These are phyloP conservation scores for Ptychadena robeensis DNA, from an alignment of 2,797 vertebrate genomes.

Conservation along the genomic window DNA sequence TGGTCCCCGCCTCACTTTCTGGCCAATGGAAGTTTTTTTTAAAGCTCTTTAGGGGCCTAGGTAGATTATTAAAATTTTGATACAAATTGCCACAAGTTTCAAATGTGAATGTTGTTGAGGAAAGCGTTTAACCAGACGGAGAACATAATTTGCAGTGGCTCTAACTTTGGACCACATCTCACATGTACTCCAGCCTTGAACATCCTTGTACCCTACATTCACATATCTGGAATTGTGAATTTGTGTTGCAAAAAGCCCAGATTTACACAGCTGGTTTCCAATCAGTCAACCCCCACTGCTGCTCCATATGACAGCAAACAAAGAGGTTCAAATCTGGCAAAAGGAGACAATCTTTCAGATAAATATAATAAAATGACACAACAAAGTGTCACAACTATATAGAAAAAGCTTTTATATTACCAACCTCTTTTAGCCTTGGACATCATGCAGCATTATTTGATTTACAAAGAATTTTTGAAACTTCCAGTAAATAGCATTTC, in stretches of 20 bases:
- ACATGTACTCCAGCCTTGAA: too few relatives aligned
- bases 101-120: too few relatives aligned
- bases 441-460: not conserved
- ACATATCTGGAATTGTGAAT: not conserved
- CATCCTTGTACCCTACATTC: not conserved
- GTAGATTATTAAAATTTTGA: too few relatives aligned
- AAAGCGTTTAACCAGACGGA: too few relatives aligned
- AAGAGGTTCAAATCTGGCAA: not conserved
- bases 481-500: slow-evolving; percentile 20
- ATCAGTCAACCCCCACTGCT: not conserved
- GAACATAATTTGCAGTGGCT: too few relatives aligned
- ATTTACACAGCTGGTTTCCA: not conserved
- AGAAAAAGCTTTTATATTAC: not conserved
- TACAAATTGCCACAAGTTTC: too few relatives aligned
- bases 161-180: too few relatives aligned
- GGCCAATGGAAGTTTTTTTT: too few relatives aligned
- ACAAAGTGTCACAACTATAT: not conserved
- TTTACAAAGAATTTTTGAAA: slow-evolving; percentile 20
- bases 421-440: not conserved
- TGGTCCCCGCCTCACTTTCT: too few relatives aligned
- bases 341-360: not conserved
- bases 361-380: not conserved
- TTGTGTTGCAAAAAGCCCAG: not conserved
- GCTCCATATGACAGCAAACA: too few relatives aligned
- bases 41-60: too few relatives aligned